A percentile compares a stretch with the other conserved stretches of the same genome.
Evolutionary conservation across 2,797 vertebrate genomes (phyloP).

Genomic region (Apodemus agrarius): DNA sequence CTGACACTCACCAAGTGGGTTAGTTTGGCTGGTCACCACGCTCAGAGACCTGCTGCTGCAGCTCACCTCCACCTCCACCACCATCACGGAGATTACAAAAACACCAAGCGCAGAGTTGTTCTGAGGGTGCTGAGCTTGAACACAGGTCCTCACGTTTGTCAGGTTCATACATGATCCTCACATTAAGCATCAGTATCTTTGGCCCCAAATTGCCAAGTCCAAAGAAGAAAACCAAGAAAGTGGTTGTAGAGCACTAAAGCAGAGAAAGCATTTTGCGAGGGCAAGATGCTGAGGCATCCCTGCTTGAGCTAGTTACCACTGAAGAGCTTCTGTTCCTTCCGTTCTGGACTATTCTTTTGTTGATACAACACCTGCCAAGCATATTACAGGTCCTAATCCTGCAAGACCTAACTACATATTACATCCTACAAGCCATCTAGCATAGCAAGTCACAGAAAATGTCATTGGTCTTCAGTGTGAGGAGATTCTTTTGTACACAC

Average conservation of each 20-base stretch:
- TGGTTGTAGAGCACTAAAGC: neutral
- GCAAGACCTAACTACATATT: neutral
- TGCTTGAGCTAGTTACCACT: neutral
- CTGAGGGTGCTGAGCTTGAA: neutral
- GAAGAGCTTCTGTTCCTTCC: neutral
- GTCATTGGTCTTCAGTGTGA: neutral
- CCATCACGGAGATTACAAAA: neutral
- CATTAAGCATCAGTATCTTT: constrained; percentile 19
- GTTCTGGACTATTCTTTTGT: neutral
- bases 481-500: neutral
- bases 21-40: neutral
- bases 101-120: neutral
- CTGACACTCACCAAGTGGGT: neutral
- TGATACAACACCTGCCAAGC: constrained; percentile 15
- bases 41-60: neutral
- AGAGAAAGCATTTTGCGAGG: neutral
- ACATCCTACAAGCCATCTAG: neutral
- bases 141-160: neutral
- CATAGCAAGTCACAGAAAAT: neutral
- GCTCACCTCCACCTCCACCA: neutral
- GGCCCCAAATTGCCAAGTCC: constrained; percentile 42
- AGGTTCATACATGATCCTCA: neutral
- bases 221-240: constrained; percentile 3
- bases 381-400: neutral
- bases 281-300: neutral